phyloP scores from a whole-genome alignment of 2,888 invertebrate genomes.

The Synanthedon tipuliformis region DNA sequence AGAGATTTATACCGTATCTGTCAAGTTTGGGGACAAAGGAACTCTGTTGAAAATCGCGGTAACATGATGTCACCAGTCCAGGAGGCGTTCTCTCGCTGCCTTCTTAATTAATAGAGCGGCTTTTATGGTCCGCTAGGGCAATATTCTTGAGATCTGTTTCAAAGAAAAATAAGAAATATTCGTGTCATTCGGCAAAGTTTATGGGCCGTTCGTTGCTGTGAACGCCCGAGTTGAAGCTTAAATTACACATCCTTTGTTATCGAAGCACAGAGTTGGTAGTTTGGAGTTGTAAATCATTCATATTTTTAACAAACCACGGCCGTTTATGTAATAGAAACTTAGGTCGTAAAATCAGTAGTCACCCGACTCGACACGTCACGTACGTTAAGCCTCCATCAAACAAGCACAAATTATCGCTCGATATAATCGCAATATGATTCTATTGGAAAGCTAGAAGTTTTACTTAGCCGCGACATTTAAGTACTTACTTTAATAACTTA shows the following conservation, averaged over 20 bases:
- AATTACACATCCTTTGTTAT: slow-evolving; percentile 43
- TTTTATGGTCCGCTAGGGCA: slow-evolving; percentile 41
- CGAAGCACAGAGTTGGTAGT: slow-evolving; percentile 10
- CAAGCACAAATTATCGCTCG: too few relatives aligned
- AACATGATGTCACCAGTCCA: slow-evolving; percentile 53
- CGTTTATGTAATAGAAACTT: slow-evolving; percentile 1
- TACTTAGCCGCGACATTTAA: too few relatives aligned
- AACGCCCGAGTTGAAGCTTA: slow-evolving; percentile 17
- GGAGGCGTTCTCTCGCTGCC: slow-evolving; percentile 17
- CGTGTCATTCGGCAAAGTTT: slow-evolving; percentile 39
- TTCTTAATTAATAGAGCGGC: slow-evolving; percentile 52
- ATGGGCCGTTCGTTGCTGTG: slow-evolving; percentile 43
- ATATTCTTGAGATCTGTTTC: slow-evolving; percentile 32
- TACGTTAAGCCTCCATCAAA: too few relatives aligned
- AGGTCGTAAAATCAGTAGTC: slow-evolving; percentile 15
- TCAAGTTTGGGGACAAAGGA: slow-evolving; percentile 54
- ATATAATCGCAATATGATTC: too few relatives aligned
- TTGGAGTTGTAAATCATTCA: not conserved
- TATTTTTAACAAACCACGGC: not conserved
- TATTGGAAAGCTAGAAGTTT: too few relatives aligned
- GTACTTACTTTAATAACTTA: too few relatives aligned
- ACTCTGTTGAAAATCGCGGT: slow-evolving; percentile 45
- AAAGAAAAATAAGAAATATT: slow-evolving; percentile 52
- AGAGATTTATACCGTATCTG: slow-evolving; percentile 59
- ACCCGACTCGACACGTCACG: not conserved